These are phyloP conservation scores for Drosophila lutescens DNA, from an alignment of 2,888 invertebrate genomes.

Conservation along the genomic window DNA sequence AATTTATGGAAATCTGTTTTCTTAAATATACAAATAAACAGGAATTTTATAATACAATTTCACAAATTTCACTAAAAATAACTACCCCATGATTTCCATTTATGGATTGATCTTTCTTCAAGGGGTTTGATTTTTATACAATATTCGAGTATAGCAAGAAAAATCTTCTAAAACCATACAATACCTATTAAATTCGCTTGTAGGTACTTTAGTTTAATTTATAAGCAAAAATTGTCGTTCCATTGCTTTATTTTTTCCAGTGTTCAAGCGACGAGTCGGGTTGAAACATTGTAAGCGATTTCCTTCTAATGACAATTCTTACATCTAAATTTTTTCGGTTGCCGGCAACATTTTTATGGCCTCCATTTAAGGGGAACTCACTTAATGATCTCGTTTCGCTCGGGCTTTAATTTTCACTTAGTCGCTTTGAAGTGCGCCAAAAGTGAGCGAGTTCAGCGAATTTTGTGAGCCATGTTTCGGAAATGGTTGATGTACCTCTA, in stretches of 20 bases:
- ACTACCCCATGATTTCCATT: too few species aligned
- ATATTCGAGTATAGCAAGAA: too few species aligned
- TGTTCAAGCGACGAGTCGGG: background rate
- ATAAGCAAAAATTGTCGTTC: too few species aligned
- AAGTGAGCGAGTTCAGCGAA: constrained; percentile 28
- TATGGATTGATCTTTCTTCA: too few species aligned
- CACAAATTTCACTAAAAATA: too few species aligned
- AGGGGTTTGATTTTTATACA: too few species aligned
- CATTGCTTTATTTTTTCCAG: background rate
- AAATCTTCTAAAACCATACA: too few species aligned
- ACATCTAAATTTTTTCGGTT: constrained; percentile 57
- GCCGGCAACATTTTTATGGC: constrained; percentile 56
- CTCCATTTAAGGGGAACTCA: constrained; percentile 56
- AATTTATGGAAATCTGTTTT: too few species aligned
- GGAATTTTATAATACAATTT: too few species aligned
- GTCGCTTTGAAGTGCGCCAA: constrained; percentile 23
- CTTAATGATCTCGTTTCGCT: constrained; percentile 28
- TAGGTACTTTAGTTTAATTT: too few species aligned
- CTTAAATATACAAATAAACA: too few species aligned
- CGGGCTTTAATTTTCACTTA: constrained; percentile 22
- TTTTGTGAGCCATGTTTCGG: constrained; percentile 26
- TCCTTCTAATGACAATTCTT: constrained; percentile 69
- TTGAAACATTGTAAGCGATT: constrained; percentile 60
- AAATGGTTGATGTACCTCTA: constrained; percentile 22
- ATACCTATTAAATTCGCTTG: too few species aligned